A percentile compares a stretch with the other conserved stretches of the same genome.
These are phyloP conservation scores for Limenitis camilla DNA, from an alignment of 2,888 invertebrate species.

Conservation along the genomic window DNA sequence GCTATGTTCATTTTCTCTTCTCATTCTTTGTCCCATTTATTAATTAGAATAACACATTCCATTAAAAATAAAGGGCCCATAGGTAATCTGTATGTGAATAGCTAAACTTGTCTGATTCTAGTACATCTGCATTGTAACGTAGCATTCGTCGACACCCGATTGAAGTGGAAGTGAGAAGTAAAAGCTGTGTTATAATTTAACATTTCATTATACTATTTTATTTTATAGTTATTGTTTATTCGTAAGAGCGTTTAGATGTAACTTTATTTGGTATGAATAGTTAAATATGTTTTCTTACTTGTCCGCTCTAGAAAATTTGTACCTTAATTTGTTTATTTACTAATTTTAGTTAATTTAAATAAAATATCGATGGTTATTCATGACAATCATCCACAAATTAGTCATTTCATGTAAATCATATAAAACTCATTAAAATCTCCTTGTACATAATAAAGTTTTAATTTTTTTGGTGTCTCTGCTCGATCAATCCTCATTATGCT, in stretches of 20 bases:
- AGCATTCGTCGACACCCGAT: slow-evolving; percentile 61
- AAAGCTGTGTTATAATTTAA: slow-evolving; percentile 74
- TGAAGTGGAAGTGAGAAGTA: slow-evolving; percentile 56
- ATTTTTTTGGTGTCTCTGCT: slow-evolving; percentile 48
- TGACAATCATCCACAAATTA: slow-evolving; percentile 54
- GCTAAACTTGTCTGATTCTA: slow-evolving; percentile 30
- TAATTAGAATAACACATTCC: slow-evolving; percentile 58
- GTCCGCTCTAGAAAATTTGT: slow-evolving; percentile 64
- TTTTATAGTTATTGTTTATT: slow-evolving; percentile 73
- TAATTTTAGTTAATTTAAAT: slow-evolving; percentile 61
- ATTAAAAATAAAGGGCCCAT: slow-evolving; percentile 56
- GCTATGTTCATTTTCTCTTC: slow-evolving; percentile 51
- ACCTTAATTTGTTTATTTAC: slow-evolving; percentile 67
- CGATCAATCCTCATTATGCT: slow-evolving; percentile 61
- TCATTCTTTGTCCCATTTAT: slow-evolving; percentile 28
- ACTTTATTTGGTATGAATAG: slow-evolving; percentile 70
- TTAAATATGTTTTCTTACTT: slow-evolving; percentile 59
- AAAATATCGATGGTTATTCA: slow-evolving; percentile 68
- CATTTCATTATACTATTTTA: slow-evolving; percentile 73
- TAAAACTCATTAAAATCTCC: slow-evolving; percentile 32
- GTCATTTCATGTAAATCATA: slow-evolving; percentile 37
- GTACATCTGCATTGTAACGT: slow-evolving; percentile 30
- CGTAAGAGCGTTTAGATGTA: slow-evolving; percentile 69
- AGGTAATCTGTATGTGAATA: slow-evolving; percentile 43
- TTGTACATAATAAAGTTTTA: slow-evolving; percentile 50